These are phyloP conservation scores for Geococcyx californianus DNA, from an alignment of 2,113 vertebrate genomes.

Conservation along the genomic window DNA sequence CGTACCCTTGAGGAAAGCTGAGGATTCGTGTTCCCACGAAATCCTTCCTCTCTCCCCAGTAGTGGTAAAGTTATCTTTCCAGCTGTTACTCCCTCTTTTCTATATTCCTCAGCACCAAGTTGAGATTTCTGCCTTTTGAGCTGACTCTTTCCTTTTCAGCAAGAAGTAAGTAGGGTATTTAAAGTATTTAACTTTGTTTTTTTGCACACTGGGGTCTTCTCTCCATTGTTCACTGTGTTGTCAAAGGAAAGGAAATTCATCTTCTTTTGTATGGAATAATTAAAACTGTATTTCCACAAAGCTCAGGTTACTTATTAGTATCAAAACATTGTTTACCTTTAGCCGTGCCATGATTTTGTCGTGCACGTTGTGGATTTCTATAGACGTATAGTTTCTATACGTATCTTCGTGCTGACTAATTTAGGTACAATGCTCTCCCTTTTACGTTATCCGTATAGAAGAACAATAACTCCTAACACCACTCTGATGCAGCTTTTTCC, in stretches of 20 bases:
- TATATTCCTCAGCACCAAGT: not conserved
- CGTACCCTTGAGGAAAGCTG: conserved; percentile 22
- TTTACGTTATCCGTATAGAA: not conserved
- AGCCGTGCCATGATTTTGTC: accelerated
- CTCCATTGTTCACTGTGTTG: not conserved
- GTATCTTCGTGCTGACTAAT: not conserved
- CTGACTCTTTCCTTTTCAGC: not conserved
- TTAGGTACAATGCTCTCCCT: accelerated
- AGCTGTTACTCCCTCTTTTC: not conserved
- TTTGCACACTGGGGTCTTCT: not conserved
- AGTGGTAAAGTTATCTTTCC: conserved; percentile 11
- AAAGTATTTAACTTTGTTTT: not conserved
- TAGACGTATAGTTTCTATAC: accelerated
- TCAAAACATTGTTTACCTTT: not conserved
- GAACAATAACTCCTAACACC: not conserved
- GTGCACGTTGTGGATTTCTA: accelerated
- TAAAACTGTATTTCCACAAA: not conserved
- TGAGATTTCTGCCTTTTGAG: conserved; percentile 1
- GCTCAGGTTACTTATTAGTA: not conserved
- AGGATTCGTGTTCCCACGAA: not conserved
- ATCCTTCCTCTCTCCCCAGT: not conserved
- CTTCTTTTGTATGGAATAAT: not conserved
- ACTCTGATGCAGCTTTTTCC: accelerated
- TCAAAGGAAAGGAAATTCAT: not conserved
- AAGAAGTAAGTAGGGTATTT: not conserved